phyloP scores from a whole-genome alignment of 2,888 invertebrate genomes.

The Nephrotoma appendiculata region DNA sequence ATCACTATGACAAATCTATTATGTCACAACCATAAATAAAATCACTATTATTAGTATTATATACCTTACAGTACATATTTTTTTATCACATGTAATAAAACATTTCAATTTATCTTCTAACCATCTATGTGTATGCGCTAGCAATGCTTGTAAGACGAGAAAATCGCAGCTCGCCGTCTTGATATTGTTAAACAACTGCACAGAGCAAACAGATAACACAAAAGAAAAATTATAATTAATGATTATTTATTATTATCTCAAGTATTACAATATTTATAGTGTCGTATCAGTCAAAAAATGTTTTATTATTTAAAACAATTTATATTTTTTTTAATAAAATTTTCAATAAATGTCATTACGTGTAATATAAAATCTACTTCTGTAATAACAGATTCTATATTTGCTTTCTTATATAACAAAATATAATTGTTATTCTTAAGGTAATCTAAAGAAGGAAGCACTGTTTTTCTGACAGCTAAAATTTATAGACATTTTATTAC shows the following conservation, averaged over 20 bases:
- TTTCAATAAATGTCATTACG: not conserved
- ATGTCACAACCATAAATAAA: not conserved
- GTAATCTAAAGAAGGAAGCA: not conserved
- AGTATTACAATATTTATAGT: not conserved
- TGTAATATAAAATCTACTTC: not conserved
- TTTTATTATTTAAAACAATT: not conserved
- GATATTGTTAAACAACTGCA: not conserved
- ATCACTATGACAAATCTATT: not conserved
- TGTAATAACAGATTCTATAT: not conserved
- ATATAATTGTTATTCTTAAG: not conserved
- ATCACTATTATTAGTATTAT: not conserved
- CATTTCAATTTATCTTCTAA: not conserved
- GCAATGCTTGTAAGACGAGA: not conserved
- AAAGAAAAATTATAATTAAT: not conserved
- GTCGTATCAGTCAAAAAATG: not conserved
- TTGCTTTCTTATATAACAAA: not conserved
- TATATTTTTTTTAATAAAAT: not conserved
- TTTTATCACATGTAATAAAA: not conserved
- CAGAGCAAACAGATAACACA: not conserved
- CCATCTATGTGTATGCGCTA: not conserved
- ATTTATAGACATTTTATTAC: not conserved
- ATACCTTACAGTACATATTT: not conserved
- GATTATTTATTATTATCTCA: not conserved
- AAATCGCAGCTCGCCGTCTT: not conserved
- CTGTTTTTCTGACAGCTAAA: not conserved